Evolutionary conservation across 2,113 vertebrate genomes (phyloP).

Genomic region (Ia io): DNA sequence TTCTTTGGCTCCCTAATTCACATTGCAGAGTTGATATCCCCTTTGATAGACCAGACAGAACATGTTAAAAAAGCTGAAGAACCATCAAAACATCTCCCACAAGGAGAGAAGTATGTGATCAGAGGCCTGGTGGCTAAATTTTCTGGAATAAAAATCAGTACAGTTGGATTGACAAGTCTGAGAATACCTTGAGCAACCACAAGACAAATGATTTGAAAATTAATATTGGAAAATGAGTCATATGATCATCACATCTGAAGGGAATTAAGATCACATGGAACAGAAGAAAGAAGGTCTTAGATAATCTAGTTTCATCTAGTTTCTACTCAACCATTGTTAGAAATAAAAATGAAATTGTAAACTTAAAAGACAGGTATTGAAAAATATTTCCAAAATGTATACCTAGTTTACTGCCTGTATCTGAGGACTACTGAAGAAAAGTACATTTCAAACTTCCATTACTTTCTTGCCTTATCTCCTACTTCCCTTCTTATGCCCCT

Average conservation of each 20-base stretch:
- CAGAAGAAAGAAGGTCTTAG: not conserved
- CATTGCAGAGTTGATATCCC: not conserved
- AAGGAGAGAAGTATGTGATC: not conserved
- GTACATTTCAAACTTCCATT: not conserved
- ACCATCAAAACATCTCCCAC: too few species aligned
- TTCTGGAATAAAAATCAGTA: not conserved
- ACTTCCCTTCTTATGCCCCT: rapidly evolving
- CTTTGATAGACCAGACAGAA: not conserved
- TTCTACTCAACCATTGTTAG: not conserved
- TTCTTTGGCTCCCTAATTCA: not conserved
- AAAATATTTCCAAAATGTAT: not conserved
- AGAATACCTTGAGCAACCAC: not conserved
- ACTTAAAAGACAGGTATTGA: not conserved
- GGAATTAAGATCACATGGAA: not conserved
- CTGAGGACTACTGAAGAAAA: not conserved
- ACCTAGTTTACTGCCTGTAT: not conserved
- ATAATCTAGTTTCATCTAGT: not conserved
- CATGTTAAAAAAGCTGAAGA: not conserved
- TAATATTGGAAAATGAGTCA: not conserved
- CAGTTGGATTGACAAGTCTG: not conserved
- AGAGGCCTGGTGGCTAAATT: not conserved
- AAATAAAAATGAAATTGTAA: not conserved
- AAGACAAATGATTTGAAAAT: not conserved
- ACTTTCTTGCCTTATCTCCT: not conserved
- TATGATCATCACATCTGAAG: not conserved